A percentile compares a stretch with the other conserved stretches of the same genome.
phyloP scores from a whole-genome alignment of 2,113 vertebrate species.

The Oncorhynchus kisutch region DNA sequence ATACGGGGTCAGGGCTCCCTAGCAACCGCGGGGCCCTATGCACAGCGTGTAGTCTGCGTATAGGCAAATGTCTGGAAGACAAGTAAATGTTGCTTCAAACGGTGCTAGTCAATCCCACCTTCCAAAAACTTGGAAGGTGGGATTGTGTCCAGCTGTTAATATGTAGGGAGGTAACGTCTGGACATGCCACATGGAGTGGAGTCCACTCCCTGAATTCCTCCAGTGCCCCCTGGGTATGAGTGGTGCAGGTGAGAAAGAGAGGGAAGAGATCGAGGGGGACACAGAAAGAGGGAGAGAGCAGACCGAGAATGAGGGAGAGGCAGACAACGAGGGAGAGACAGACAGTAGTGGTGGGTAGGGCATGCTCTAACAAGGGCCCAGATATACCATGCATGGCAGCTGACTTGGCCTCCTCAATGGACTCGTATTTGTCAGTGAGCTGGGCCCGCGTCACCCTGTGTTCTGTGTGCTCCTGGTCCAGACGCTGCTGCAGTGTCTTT shows the following conservation, averaged over 20 bases:
- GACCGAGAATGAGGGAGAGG: too few species aligned
- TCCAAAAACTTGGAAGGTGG: background rate
- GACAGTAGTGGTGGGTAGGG: background rate
- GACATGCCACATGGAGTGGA: constrained; percentile 32
- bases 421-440: constrained; percentile 95
- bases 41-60: too few species aligned
- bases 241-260: background rate
- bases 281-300: too few species aligned
- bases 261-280: background rate
- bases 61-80: too few species aligned
- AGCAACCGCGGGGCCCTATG: too few species aligned
- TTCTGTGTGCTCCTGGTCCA: constrained; percentile 94
- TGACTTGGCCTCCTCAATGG: constrained; percentile 94
- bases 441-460: constrained; percentile 91
- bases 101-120: too few species aligned
- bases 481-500: constrained; percentile 90
- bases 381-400: constrained; percentile 92
- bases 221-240: constrained; percentile 29
- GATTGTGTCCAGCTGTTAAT: constrained; percentile 19
- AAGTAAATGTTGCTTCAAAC: background rate
- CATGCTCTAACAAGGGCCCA: constrained; percentile 13
- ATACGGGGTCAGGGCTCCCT: too few species aligned
- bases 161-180: constrained; percentile 38
- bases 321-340: background rate
- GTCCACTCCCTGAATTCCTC: constrained; percentile 40